Evolutionary conservation across 2,888 invertebrate species (phyloP).

Genomic region (Drosophila pegasa): DNA sequence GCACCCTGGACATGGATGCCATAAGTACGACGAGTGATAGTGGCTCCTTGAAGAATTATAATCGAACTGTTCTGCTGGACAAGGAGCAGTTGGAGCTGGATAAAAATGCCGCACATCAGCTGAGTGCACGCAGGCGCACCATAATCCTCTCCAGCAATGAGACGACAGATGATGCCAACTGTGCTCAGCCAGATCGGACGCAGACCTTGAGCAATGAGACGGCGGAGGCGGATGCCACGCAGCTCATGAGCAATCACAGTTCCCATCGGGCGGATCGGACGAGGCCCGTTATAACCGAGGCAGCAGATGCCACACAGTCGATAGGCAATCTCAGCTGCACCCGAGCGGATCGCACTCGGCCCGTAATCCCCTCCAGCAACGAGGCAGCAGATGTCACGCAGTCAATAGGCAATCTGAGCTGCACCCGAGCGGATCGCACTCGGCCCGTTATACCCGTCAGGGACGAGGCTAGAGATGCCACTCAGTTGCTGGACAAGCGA

Average conservation of each 20-base stretch:
- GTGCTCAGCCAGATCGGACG: constrained; percentile 10
- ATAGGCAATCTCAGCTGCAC: background rate
- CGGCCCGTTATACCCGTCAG: constrained; percentile 7
- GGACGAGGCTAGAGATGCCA: constrained; percentile 15
- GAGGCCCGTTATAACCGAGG: constrained; percentile 7
- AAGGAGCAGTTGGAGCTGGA: constrained; percentile 1
- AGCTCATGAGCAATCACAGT: constrained; percentile 10
- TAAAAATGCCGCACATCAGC: background rate
- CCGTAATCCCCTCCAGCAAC: constrained; percentile 5
- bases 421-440: constrained; percentile 16
- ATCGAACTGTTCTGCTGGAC: background rate
- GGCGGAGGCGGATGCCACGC: constrained; percentile 26
- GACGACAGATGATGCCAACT: constrained; percentile 8
- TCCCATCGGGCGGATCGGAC: constrained; percentile 12
- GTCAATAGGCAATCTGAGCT: background rate
- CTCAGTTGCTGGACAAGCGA: constrained; percentile 27
- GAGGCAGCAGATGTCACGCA: constrained; percentile 31
- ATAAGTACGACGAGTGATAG: background rate
- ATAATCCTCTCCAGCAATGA: constrained; percentile 12
- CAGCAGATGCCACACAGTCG: constrained; percentile 11
- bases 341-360: constrained; percentile 14
- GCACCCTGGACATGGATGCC: constrained; percentile 47
- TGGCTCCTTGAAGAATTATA: constrained; percentile 8
- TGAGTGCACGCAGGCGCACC: constrained; percentile 15
- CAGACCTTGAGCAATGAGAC: constrained; percentile 4